Evolutionary conservation across 2,888 invertebrate genomes (phyloP).

Genomic region (Amblyjoppa proteus): DNA sequence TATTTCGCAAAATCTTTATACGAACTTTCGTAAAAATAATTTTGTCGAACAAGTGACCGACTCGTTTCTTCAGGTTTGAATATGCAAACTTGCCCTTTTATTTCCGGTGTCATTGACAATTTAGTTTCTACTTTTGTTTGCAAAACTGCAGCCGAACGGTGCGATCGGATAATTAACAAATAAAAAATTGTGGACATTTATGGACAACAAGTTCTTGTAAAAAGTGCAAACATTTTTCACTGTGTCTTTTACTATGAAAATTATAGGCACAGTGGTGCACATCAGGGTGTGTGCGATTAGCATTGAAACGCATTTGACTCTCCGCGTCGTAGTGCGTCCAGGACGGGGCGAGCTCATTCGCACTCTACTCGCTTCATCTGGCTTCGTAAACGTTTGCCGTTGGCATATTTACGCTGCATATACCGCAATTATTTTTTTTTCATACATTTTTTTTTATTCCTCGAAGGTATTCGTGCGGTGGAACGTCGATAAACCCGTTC

Average conservation of each 20-base stretch:
- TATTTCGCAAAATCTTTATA: no score
- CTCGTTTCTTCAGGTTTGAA: no score
- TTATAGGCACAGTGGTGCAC: not conserved
- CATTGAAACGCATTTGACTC: conserved; percentile 5
- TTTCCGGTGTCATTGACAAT: no score
- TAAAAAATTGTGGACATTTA: no score
- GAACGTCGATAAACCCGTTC: not conserved
- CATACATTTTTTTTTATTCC: conserved; percentile 6
- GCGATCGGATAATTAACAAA: no score
- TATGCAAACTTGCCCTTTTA: no score
- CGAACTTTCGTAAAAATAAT: no score
- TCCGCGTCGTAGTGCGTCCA: conserved; percentile 17
- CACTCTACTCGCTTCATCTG: conserved; percentile 25
- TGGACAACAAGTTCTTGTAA: not conserved
- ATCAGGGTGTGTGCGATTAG: not conserved
- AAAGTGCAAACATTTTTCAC: not conserved
- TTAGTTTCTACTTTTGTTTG: no score
- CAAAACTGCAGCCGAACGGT: no score
- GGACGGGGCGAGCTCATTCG: conserved; percentile 3
- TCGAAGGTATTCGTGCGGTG: not conserved
- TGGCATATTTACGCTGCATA: conserved; percentile 48
- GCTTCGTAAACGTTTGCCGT: conserved; percentile 28
- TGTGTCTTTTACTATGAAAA: not conserved
- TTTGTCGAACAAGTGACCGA: no score
- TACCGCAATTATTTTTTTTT: conserved; percentile 5